Evolutionary conservation across 2,888 invertebrate species (phyloP).

Genomic region (Pyrochroa serraticornis): DNA sequence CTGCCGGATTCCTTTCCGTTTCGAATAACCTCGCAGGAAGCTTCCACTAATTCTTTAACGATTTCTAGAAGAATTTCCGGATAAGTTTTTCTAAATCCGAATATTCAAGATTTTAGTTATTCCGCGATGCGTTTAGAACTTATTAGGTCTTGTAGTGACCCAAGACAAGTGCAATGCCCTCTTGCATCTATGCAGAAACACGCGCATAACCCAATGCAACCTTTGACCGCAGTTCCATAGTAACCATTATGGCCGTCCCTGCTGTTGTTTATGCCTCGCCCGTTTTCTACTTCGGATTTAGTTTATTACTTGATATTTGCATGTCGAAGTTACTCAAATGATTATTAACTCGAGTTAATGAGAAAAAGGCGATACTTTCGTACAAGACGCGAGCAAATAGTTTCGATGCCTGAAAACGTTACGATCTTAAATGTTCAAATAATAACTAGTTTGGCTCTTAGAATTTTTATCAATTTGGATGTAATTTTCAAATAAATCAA

Average conservation of each 20-base stretch:
- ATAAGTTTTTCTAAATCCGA: not conserved
- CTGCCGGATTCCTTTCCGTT: too few species aligned
- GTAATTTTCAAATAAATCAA: too few species aligned
- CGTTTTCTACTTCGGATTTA: not conserved
- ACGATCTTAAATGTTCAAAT: too few species aligned
- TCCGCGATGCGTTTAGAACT: conserved; percentile 9
- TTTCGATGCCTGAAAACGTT: too few species aligned
- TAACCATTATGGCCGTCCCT: conserved; percentile 7
- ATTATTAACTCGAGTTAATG: not conserved
- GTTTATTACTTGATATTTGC: conserved; percentile 11
- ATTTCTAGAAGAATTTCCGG: too few species aligned
- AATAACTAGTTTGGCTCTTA: too few species aligned
- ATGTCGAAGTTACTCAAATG: conserved; percentile 11
- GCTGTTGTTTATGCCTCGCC: not conserved
- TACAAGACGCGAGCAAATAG: not conserved
- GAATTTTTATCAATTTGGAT: too few species aligned
- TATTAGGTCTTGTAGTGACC: conserved; percentile 11
- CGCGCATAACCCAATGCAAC: conserved; percentile 5
- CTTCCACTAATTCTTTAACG: too few species aligned
- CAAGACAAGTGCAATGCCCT: conserved; percentile 17
- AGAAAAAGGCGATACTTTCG: not conserved
- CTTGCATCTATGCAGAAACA: conserved; percentile 21
- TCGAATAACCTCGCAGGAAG: too few species aligned
- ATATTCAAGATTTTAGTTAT: conserved; percentile 2
- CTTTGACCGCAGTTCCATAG: conserved; percentile 22